Percentiles rank a stretch among this genome's conserved stretches.
phyloP scores from a whole-genome alignment of 1,140 invertebrate genomes.

The Chrysoperla carnea region DNA sequence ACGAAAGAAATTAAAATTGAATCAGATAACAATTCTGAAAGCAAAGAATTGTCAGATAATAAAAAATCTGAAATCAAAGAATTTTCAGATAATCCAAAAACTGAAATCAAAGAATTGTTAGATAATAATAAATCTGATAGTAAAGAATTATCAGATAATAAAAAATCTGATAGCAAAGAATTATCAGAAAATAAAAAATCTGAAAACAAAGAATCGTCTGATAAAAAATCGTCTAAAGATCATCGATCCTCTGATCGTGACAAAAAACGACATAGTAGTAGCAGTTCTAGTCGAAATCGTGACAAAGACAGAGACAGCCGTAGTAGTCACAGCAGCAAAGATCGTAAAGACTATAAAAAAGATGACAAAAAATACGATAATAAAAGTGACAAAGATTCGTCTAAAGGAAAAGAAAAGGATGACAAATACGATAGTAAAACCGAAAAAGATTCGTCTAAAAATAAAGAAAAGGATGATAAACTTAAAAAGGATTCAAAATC shows the following conservation, averaged over 20 bases:
- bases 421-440: constrained; percentile 27
- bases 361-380: constrained; percentile 17
- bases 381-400: constrained; percentile 22
- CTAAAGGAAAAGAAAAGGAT: constrained; percentile 20
- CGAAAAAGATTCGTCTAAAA: constrained; percentile 18
- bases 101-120: constrained; percentile 19
- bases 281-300: constrained; percentile 10
- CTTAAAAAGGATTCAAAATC: constrained; percentile 17
- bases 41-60: constrained; percentile 9
- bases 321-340: constrained; percentile 14
- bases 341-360: constrained; percentile 6
- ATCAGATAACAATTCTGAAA: constrained; percentile 21
- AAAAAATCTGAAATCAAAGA: neutral
- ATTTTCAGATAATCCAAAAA: constrained; percentile 9
- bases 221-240: constrained; percentile 5
- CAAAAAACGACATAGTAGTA: constrained; percentile 20
- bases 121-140: constrained; percentile 21
- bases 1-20: constrained; percentile 16
- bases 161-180: constrained; percentile 2
- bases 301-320: constrained; percentile 18
- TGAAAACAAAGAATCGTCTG: constrained; percentile 3
- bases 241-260: constrained; percentile 20
- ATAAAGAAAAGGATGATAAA: constrained; percentile 21
- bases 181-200: constrained; percentile 1
- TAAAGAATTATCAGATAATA: constrained; percentile 1